Percentiles rank a stretch among this genome's conserved stretches.
These are phyloP conservation scores for Spisula solida DNA, from an alignment of 2,888 invertebrate species.

Conservation along the genomic window DNA sequence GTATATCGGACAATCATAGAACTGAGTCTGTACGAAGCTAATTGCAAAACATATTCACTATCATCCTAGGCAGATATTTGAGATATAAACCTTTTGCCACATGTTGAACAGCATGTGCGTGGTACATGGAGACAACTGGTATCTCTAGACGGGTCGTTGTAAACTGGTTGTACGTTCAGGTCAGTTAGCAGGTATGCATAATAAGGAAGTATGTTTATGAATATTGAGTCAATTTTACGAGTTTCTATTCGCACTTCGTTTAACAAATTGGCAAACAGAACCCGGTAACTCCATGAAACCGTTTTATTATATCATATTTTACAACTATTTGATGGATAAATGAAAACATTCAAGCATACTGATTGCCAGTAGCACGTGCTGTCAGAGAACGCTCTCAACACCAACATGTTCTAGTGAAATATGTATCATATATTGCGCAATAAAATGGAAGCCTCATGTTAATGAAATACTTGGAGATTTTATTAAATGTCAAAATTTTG, in stretches of 20 bases:
- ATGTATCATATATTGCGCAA: background rate
- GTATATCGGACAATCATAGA: no score
- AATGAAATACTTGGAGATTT: background rate
- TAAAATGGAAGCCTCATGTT: background rate
- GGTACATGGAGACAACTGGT: no score
- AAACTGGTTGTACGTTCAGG: background rate
- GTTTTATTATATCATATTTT: constrained; percentile 23
- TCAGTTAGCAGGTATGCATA: constrained; percentile 9
- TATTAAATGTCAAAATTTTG: background rate
- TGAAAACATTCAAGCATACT: background rate
- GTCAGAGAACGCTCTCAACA: background rate
- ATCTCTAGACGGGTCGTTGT: no score
- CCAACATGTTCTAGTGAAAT: background rate
- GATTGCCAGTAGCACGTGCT: background rate
- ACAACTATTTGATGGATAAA: constrained; percentile 17
- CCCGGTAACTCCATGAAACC: background rate
- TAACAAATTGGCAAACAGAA: constrained; percentile 18
- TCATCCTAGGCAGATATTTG: no score
- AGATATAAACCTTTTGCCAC: no score
- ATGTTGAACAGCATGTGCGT: no score
- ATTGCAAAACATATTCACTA: no score
- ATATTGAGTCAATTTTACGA: constrained; percentile 1
- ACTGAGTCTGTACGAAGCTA: no score
- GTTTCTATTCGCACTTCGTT: constrained; percentile 20
- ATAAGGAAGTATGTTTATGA: background rate